Percentiles rank a stretch among this genome's conserved stretches.
Conservation (phyloP, 2,888 invertebrate genomes). For the Conomelus anceps region DNA sequence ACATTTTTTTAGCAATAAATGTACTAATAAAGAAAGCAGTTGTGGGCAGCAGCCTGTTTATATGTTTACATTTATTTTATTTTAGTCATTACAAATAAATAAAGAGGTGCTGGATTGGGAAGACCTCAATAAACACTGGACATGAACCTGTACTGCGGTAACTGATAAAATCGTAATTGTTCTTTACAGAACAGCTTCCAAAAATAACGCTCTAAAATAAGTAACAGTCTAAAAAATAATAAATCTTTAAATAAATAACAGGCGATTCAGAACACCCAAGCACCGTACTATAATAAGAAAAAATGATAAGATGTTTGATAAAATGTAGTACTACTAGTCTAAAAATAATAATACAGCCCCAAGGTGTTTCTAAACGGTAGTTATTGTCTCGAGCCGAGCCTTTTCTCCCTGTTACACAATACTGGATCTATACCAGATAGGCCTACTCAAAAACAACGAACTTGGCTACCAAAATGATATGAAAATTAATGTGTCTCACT, state of each 20-base stretch:
- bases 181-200: not conserved
- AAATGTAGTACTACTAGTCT: not conserved
- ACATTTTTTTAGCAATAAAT: too few relatives aligned
- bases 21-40: too few relatives aligned
- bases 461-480: not conserved
- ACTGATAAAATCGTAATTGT: too few relatives aligned
- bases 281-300: not conserved
- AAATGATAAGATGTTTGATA: not conserved
- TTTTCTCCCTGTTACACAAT: not conserved
- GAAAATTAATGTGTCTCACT: not conserved
- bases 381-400: not conserved
- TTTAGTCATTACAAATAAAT: too few relatives aligned
- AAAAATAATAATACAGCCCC: not conserved
- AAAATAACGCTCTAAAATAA: not conserved
- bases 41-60: too few relatives aligned
- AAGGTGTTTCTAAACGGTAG: not conserved
- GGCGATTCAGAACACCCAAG: too few relatives aligned
- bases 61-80: too few relatives aligned
- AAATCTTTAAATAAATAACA: not conserved
- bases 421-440: not conserved
- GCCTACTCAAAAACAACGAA: not conserved
- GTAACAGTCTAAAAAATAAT: not conserved
- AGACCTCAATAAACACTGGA: too few relatives aligned
- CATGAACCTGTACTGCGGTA: too few relatives aligned
- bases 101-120: too few relatives aligned